Evolutionary conservation across 1,140 invertebrate species (phyloP).

Genomic region (Eulimnadia texana): DNA sequence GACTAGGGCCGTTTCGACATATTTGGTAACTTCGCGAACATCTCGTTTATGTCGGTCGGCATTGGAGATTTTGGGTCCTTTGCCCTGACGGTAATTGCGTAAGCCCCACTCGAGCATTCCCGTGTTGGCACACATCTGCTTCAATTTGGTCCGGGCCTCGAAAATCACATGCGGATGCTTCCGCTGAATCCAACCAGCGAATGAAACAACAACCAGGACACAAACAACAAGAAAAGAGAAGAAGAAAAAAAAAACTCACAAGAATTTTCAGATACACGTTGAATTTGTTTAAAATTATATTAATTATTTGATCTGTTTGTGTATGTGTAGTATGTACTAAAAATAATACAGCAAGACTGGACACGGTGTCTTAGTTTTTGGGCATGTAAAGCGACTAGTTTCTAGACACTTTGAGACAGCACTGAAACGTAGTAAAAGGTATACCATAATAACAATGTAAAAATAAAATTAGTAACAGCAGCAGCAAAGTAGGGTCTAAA

Average conservation of each 20-base stretch:
- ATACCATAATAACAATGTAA: too few relatives aligned
- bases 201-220: constrained; percentile 11
- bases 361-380: too few relatives aligned
- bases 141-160: constrained; percentile 69
- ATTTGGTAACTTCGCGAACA: constrained; percentile 74
- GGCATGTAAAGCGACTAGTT: too few relatives aligned
- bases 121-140: constrained; percentile 74
- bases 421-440: too few relatives aligned
- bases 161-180: constrained; percentile 94
- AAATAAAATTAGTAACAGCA: too few relatives aligned
- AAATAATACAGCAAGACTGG: too few relatives aligned
- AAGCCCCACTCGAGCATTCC: constrained; percentile 55
- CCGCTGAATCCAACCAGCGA: constrained; percentile 50
- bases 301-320: too few relatives aligned
- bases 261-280: not conserved
- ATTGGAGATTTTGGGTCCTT: not conserved
- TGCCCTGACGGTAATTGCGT: constrained; percentile 24
- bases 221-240: constrained; percentile 1
- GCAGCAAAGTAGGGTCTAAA: too few relatives aligned
- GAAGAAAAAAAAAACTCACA: not conserved
- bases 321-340: too few relatives aligned
- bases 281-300: too few relatives aligned
- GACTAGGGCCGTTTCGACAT: constrained; percentile 78
- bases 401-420: too few relatives aligned
- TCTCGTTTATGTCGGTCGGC: constrained; percentile 43